Evolutionary conservation across 1,140 invertebrate genomes (phyloP).

Genomic region (Leptonema lineaticorne): DNA sequence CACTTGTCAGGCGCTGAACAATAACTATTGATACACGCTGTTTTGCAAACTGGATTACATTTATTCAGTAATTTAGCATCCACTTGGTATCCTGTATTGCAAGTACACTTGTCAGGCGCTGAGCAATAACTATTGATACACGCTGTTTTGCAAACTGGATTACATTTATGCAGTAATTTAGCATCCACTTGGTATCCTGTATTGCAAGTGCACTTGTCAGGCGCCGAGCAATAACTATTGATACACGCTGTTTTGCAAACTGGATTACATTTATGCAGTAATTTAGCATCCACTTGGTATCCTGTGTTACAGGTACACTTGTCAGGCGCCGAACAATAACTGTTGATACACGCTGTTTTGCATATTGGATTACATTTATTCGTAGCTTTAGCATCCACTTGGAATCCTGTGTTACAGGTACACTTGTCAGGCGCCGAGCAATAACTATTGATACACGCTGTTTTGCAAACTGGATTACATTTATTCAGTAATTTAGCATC

Average conservation of each 20-base stretch:
- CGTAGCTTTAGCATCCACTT: background rate
- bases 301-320: slow-evolving; percentile 49
- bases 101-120: slow-evolving; percentile 56
- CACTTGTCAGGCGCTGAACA: slow-evolving; percentile 54
- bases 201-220: slow-evolving; percentile 46
- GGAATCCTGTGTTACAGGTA: slow-evolving; percentile 8
- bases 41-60: slow-evolving; percentile 48
- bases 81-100: slow-evolving; percentile 56
- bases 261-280: slow-evolving; percentile 40
- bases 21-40: slow-evolving; percentile 46
- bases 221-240: slow-evolving; percentile 47
- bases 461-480: slow-evolving; percentile 29
- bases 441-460: slow-evolving; percentile 28
- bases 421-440: slow-evolving; percentile 27
- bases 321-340: slow-evolving; percentile 50
- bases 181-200: background rate
- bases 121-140: slow-evolving; percentile 54
- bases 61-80: slow-evolving; percentile 40
- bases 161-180: slow-evolving; percentile 38
- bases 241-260: slow-evolving; percentile 47
- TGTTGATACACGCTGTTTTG: slow-evolving; percentile 47
- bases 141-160: slow-evolving; percentile 48
- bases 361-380: background rate
- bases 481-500: slow-evolving; percentile 38
- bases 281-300: background rate